Evolutionary conservation across 2,797 vertebrate genomes (phyloP), one percentile per base, ranked within the genome.

Genomic region (Percopsis omiscomaycus): DNA sequence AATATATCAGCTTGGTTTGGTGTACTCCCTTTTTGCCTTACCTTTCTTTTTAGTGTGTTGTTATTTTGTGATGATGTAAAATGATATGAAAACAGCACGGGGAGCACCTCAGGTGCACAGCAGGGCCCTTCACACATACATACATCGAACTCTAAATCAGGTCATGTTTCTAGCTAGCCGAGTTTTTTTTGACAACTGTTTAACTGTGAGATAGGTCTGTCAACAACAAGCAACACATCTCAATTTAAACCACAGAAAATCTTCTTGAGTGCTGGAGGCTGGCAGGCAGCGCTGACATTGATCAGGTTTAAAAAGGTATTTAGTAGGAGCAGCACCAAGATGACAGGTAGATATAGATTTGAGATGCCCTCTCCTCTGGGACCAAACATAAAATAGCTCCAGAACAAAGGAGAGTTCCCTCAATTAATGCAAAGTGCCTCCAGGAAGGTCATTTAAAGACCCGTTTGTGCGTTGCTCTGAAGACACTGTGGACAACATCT

Each of bases 1-100:
- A 77, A 71, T 82, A 86, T n/a, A 86, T 79, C 78, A 61, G 71
- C 71, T 80, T 66, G 58, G 68, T 12, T 5, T 28, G 63, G 54
- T 22, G 64, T 15, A 27, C 45, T 64, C 68, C 29, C 56, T 53
- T 57, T 63, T 57, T 42, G 30, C 73, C 32, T 37, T 37, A 9
- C 32, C 32, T 37, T 37, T 37, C 32, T 37, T 37, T 37, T 37
- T 8, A 37, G 32, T 37, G 5, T 37, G 32, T 8, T 27, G 56
- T 56, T 46, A 60, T 42, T 52, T 45, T 16, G 12, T 71, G 37
- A 0, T 13, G 16, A 48, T 16, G 66, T 59, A 57, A 50, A 72
- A 64, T 48, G 42, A 67, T 16, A 65, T 37, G 32, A 37, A 37
- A 37, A 37, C 32, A 37, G 9, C 6, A 37, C 8, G 32, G 32